These are phyloP conservation scores for Oryzias melastigma DNA, from an alignment of 2,113 vertebrate genomes.

Conservation along the genomic window DNA sequence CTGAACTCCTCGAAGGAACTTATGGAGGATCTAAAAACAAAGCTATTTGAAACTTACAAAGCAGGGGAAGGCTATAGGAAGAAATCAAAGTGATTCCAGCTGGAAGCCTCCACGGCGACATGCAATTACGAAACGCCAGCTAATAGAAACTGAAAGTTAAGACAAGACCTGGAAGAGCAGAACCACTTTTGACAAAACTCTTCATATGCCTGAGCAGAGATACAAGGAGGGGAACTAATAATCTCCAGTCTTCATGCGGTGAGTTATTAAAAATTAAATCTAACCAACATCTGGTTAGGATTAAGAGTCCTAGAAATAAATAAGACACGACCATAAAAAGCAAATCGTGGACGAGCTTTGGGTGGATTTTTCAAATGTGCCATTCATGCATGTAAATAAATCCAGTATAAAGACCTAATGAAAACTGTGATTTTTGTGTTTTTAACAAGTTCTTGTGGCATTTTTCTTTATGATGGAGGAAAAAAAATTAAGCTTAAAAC, in stretches of 20 bases:
- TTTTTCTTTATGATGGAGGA: too few relatives aligned
- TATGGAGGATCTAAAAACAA: conserved; percentile 19
- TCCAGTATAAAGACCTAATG: too few relatives aligned
- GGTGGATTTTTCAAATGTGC: not conserved
- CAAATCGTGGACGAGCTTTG: too few relatives aligned
- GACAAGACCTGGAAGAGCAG: conserved; percentile 5
- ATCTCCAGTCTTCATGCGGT: not conserved
- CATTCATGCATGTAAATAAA: not conserved
- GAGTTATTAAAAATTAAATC: not conserved
- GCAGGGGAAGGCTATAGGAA: conserved; percentile 26
- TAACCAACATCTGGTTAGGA: conserved; percentile 1
- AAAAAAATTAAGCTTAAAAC: too few relatives aligned
- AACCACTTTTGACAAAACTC: conserved; percentile 2
- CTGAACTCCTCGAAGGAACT: conserved; percentile 9
- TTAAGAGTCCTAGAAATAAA: not conserved
- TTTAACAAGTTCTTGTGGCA: too few relatives aligned
- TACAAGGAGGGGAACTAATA: conserved; percentile 1
- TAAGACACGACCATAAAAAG: not conserved
- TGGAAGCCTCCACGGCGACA: conserved; percentile 12
- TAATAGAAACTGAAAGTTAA: conserved; percentile 10
- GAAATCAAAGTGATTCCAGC: conserved; percentile 8
- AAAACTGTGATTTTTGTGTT: too few relatives aligned
- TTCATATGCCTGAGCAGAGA: not conserved
- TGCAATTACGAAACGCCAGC: conserved; percentile 21
- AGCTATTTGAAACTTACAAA: conserved; percentile 21